These are phyloP conservation scores for Oscarella lobularis DNA, from an alignment of 37 sponge, comb jelly and placozoan genomes.

Conservation along the genomic window DNA sequence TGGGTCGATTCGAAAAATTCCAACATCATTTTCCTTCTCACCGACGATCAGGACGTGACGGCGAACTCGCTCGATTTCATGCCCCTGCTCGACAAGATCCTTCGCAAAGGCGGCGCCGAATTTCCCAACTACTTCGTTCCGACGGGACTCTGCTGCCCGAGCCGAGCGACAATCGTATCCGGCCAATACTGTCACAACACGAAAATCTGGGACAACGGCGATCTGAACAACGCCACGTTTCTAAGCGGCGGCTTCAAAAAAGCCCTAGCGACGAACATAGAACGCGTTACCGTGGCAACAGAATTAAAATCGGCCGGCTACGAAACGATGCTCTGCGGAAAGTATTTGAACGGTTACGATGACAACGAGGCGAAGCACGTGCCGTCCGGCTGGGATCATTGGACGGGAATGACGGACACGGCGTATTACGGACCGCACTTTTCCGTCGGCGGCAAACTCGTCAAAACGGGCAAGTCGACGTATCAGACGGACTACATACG, in stretches of 20 bases:
- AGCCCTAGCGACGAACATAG: slow-evolving; percentile 10
- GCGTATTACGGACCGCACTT: slow-evolving; percentile 49
- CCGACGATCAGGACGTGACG: slow-evolving; percentile 58
- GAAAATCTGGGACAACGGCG: slow-evolving; percentile 57
- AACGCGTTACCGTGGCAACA: slow-evolving; percentile 30
- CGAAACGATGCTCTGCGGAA: slow-evolving; percentile 41
- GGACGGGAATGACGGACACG: slow-evolving; percentile 54
- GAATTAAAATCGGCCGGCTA: slow-evolving; percentile 39
- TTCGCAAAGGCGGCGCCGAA: slow-evolving; percentile 40
- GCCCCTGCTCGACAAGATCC: slow-evolving; percentile 28
- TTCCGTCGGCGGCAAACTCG: slow-evolving; percentile 33
- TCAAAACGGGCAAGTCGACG: slow-evolving; percentile 12
- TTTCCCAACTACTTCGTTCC: slow-evolving; percentile 50
- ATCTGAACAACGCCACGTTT: slow-evolving; percentile 46
- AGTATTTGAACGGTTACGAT: slow-evolving; percentile 55
- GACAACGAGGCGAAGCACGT: slow-evolving; percentile 24
- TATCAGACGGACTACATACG: slow-evolving; percentile 59
- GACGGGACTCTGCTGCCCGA: slow-evolving; percentile 65
- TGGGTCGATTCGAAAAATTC: neutral
- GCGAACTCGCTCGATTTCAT: slow-evolving; percentile 60
- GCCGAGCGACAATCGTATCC: slow-evolving; percentile 37
- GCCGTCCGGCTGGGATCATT: slow-evolving; percentile 52
- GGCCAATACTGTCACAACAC: slow-evolving; percentile 71
- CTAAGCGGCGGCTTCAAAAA: slow-evolving; percentile 49
- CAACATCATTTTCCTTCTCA: slow-evolving; percentile 3